Percentiles rank a stretch among this genome's conserved stretches.
Conservation (phyloP, 2,888 invertebrate species). For the Platypus cylindrus region DNA sequence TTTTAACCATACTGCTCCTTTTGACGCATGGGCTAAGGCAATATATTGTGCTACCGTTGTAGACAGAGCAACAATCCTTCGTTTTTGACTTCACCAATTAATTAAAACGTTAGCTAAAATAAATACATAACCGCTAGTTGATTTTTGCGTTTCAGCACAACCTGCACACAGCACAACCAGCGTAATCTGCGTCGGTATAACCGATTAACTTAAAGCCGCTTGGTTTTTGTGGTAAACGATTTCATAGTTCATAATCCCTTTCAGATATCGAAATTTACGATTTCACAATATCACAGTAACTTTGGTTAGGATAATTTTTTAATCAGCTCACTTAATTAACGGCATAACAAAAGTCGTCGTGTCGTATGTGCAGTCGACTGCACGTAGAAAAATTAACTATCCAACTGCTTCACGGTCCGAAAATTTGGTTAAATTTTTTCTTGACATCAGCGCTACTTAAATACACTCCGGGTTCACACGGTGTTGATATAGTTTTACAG, state of each 20-base stretch:
- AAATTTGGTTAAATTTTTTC: not conserved
- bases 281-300: not conserved
- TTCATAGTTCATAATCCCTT: too few relatives aligned
- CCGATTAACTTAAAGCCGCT: too few relatives aligned
- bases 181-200: not conserved
- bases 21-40: slow-evolving; percentile 3
- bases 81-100: slow-evolving; percentile 4
- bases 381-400: slow-evolving; percentile 2
- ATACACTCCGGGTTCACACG: not conserved
- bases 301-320: not conserved
- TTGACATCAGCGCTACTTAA: not conserved
- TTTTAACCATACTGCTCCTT: slow-evolving; percentile 5
- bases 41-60: slow-evolving; percentile 7
- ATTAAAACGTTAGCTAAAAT: slow-evolving; percentile 1
- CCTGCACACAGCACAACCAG: slow-evolving; percentile 1
- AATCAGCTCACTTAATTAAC: not conserved
- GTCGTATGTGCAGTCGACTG: not conserved
- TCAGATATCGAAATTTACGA: slow-evolving; percentile 1
- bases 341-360: slow-evolving; percentile 2
- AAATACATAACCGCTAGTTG: slow-evolving; percentile 6
- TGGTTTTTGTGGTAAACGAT: too few relatives aligned
- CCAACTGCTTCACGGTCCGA: slow-evolving; percentile 5
- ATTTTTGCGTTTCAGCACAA: slow-evolving; percentile 1
- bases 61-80: slow-evolving; percentile 5
- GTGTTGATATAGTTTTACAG: slow-evolving; percentile 4